phyloP scores from a whole-genome alignment of 2,888 invertebrate species.

The Morpho deidamia region DNA sequence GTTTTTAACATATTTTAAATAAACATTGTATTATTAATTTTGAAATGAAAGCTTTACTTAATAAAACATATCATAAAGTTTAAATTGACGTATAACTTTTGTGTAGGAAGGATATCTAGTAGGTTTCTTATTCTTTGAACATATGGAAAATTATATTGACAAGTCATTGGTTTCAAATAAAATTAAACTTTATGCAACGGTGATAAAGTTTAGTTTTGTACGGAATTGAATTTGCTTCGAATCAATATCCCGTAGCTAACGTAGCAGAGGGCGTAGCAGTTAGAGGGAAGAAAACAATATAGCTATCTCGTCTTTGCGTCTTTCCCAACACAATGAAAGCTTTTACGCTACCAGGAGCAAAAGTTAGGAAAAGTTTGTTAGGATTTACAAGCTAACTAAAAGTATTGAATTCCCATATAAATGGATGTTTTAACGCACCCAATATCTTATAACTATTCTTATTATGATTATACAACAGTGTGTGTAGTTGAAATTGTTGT shows the following conservation, averaged over 20 bases:
- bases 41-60: too few species aligned
- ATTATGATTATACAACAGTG: too few species aligned
- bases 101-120: too few species aligned
- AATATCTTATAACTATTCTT: too few species aligned
- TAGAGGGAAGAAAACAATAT: conserved; percentile 12
- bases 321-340: background rate
- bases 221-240: conserved; percentile 26
- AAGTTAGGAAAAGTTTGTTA: conserved; percentile 5
- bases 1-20: too few species aligned
- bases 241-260: conserved; percentile 48
- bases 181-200: background rate
- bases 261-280: conserved; percentile 43
- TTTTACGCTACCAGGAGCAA: conserved; percentile 30
- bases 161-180: conserved; percentile 14
- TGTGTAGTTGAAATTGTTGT: too few species aligned
- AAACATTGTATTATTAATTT: too few species aligned
- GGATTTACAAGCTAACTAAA: conserved; percentile 1
- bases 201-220: conserved; percentile 23
- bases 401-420: too few species aligned
- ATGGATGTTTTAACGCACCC: too few species aligned
- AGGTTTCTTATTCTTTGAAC: too few species aligned
- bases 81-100: too few species aligned
- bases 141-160: background rate
- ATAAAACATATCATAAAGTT: too few species aligned
- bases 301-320: background rate